Evolutionary conservation across 2,888 invertebrate genomes (phyloP).

Genomic region (Quadroppia sp.): DNA sequence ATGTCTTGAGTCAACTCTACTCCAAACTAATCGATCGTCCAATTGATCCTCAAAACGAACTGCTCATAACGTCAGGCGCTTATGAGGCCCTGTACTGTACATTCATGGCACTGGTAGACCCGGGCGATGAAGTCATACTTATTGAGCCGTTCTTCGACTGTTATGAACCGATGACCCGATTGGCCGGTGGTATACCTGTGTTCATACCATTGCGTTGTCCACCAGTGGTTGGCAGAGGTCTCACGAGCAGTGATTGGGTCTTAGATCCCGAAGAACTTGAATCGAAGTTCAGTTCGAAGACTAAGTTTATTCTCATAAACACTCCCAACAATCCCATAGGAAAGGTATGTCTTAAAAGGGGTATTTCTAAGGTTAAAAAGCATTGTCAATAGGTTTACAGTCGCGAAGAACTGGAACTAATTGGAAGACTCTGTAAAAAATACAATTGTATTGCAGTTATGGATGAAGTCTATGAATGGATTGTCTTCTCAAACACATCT

Average conservation of each 20-base stretch:
- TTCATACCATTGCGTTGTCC: conserved; percentile 78
- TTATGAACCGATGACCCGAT: conserved; percentile 87
- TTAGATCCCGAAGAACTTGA: conserved; percentile 76
- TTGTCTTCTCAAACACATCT: conserved; percentile 74
- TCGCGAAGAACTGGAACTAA: conserved; percentile 56
- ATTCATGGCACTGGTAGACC: conserved; percentile 78
- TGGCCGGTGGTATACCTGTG: conserved; percentile 77
- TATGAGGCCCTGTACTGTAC: conserved; percentile 87
- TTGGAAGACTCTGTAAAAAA: conserved; percentile 84
- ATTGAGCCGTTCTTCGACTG: conserved; percentile 99
- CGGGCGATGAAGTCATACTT: conserved; percentile 73
- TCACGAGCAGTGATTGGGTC: conserved; percentile 79
- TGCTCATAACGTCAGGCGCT: conserved; percentile 85
- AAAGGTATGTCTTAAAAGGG: conserved; percentile 65
- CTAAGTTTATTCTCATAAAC: conserved; percentile 92
- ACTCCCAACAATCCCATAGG: conserved; percentile 97
- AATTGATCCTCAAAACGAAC: conserved; percentile 78
- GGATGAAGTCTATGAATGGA: conserved; percentile 98
- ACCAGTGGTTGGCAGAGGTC: conserved; percentile 57
- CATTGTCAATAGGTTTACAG: conserved; percentile 51
- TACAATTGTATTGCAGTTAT: conserved; percentile 86
- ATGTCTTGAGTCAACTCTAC: conserved; percentile 77
- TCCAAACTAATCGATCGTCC: conserved; percentile 68
- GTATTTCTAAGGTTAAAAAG: background rate
- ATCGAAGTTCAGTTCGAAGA: conserved; percentile 74